Conservation (phyloP, 2,888 invertebrate species). For the Polymixis flavicincta region DNA sequence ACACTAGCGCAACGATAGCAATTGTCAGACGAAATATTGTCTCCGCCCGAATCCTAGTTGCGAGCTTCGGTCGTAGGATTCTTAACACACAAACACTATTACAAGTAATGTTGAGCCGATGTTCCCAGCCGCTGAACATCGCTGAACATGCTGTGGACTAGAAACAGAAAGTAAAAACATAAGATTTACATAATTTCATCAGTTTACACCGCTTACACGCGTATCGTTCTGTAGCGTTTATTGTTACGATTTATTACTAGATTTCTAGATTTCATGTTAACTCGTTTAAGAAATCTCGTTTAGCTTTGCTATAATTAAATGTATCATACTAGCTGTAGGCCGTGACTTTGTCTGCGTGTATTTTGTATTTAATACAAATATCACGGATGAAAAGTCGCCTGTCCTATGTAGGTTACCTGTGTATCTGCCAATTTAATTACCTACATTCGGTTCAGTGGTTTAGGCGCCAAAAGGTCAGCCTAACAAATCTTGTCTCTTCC, state of each 20-base stretch:
- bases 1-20: too few species aligned
- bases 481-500: background rate
- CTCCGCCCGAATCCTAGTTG: too few species aligned
- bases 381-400: background rate
- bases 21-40: too few species aligned
- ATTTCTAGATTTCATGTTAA: conserved; percentile 15
- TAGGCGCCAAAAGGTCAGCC: background rate
- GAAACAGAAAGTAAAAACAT: conserved; percentile 42
- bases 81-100: background rate
- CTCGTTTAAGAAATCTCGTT: background rate
- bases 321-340: background rate
- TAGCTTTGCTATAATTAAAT: background rate
- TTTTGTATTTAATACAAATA: background rate
- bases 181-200: conserved; percentile 43
- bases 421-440: background rate
- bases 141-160: conserved; percentile 10
- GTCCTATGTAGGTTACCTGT: background rate
- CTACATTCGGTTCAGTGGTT: background rate
- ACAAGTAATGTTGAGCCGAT: background rate
- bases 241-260: background rate
- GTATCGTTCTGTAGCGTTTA: background rate
- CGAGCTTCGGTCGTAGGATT: too few species aligned
- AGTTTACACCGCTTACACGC: conserved; percentile 7
- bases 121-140: conserved; percentile 4
- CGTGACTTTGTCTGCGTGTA: background rate